Evolutionary conservation across 2,113 vertebrate species (phyloP).

Genomic region (Sylvilagus bachmani): DNA sequence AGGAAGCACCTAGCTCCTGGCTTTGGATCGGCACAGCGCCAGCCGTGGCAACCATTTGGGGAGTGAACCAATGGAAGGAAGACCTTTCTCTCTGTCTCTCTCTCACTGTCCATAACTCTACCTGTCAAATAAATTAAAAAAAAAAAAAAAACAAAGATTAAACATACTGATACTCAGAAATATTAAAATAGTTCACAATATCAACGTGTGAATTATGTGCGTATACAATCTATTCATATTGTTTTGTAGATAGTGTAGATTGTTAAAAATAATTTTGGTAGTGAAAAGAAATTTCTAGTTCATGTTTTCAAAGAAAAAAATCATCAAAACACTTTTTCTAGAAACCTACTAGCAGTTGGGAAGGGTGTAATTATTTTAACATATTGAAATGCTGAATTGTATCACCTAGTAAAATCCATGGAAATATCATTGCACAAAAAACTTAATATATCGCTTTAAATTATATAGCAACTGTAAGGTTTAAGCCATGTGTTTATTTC

Average conservation of each 20-base stretch:
- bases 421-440: not conserved
- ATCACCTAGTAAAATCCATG: not conserved
- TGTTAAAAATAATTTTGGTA: not conserved
- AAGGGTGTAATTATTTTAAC: conserved; percentile 49
- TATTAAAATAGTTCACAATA: not conserved
- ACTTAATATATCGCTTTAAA: not conserved
- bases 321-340: not conserved
- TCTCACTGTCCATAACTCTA: too few species aligned
- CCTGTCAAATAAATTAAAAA: too few species aligned
- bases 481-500: conserved; percentile 32
- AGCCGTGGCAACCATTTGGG: too few species aligned
- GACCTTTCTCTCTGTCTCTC: too few species aligned
- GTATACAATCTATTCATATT: not conserved
- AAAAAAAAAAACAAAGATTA: too few species aligned
- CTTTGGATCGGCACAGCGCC: too few species aligned
- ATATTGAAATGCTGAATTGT: not conserved
- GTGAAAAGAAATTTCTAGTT: not conserved
- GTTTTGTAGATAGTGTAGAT: not conserved
- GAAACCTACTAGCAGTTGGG: not conserved
- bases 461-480: not conserved
- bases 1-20: too few species aligned
- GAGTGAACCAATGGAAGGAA: too few species aligned
- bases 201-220: not conserved
- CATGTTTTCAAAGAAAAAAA: not conserved
- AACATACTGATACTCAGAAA: not conserved